Conservation (phyloP, 2,888 invertebrate species). For the Xestia c-nigrum region DNA sequence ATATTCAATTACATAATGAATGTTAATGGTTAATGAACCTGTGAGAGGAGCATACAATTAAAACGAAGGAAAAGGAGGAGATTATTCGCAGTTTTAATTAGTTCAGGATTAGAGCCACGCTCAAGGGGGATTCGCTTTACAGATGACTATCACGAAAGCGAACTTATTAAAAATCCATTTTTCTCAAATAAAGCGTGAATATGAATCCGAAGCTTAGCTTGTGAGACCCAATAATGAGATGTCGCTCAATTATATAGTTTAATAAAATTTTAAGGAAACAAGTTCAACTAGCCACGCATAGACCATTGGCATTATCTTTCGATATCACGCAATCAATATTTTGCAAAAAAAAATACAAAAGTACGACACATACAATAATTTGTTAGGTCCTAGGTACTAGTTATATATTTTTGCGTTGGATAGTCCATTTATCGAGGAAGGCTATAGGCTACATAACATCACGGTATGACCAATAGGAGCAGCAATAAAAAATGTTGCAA, state of each 20-base stretch:
- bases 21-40: not conserved
- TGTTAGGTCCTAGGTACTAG: no score
- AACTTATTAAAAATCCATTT: slow-evolving; percentile 18
- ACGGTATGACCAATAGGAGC: no score
- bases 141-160: not conserved
- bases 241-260: not conserved
- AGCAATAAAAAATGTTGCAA: no score
- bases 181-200: not conserved
- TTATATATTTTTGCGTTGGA: no score
- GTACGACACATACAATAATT: no score
- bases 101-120: slow-evolving; percentile 35
- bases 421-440: no score
- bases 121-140: not conserved
- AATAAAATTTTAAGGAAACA: not conserved
- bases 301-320: not conserved
- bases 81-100: slow-evolving; percentile 40
- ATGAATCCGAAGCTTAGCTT: not conserved
- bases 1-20: slow-evolving; percentile 1
- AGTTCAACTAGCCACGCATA: not conserved
- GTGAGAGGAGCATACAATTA: slow-evolving; percentile 19
- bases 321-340: not conserved
- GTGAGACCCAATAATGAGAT: no score
- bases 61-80: slow-evolving; percentile 10
- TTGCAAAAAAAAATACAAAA: not conserved
- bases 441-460: no score